Evolutionary conservation across 2,113 vertebrate genomes (phyloP), one percentile per base, ranked within the genome.

Genomic region (Phocoena phocoena): DNA sequence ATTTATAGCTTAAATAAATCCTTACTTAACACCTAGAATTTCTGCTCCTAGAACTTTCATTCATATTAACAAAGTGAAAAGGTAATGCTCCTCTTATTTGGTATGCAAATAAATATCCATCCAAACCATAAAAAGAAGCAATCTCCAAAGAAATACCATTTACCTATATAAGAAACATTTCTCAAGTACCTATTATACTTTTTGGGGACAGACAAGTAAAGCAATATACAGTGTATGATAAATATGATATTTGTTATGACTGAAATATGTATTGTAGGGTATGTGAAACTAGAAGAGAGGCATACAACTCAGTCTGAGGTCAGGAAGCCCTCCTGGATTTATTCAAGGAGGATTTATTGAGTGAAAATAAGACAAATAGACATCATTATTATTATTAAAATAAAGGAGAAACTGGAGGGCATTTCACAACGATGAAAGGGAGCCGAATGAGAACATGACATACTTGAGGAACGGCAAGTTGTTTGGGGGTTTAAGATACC

Each of bases 61-160:
- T 94, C 67, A 91, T 47, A 89, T 93, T 92, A 92, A 88, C 33
- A 93, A 47, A 96, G 62, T 70, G 12, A 63, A 95, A 94, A 93
- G 55, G 11, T 84, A 83, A 68, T 68, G 14, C 44, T 88, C 2
- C 33, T 23, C 83, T 50, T 23, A 79, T 63, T 44, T 84, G 26
- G 14, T 83, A 81, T 55, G 28, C n/a, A 90, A 94, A 76, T 44
- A 94, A 97, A 81, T 31, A 5, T 88, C 87, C 80, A 92, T 90
- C 50, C 1, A 90, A 93, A 92, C 77, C 6, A 60, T 47, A 55
- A 77, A 93, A 92, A 87, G 67, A 44, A 73, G n/a, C 65, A 88
- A 65, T 2, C 7, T 76, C 18, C 70, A 93, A 93, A 95, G n/a
- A 83, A 76, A 70, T 36, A 90, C 1, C 55, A 94, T 33, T 38